These are phyloP conservation scores for Gerris buenoi DNA, from an alignment of 1,140 invertebrate species.

Conservation along the genomic window DNA sequence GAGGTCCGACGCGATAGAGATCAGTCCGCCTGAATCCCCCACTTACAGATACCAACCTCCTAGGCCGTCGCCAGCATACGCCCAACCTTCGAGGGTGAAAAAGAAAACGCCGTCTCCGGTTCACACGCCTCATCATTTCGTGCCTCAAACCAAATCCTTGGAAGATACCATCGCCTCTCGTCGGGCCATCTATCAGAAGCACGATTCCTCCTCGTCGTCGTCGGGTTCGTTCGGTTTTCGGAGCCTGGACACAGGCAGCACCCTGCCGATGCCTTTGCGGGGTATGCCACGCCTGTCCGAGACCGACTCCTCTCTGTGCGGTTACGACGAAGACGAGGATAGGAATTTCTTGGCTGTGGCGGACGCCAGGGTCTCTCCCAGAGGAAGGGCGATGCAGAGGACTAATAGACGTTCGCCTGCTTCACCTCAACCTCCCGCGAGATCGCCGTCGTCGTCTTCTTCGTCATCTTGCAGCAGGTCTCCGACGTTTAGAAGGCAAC, in stretches of 20 bases:
- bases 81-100: conserved; percentile 12
- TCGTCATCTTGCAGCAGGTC: background rate
- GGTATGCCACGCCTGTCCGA: conserved; percentile 38
- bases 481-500: background rate
- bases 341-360: background rate
- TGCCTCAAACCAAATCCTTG: conserved; percentile 38
- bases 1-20: conserved; percentile 29
- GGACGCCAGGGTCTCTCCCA: conserved; percentile 14
- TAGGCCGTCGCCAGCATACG: conserved; percentile 9
- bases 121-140: conserved; percentile 27
- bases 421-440: conserved; percentile 11
- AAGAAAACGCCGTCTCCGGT: conserved; percentile 22
- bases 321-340: conserved; percentile 4
- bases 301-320: conserved; percentile 38
- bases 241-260: conserved; percentile 38
- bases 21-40: conserved; percentile 33
- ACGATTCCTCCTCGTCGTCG: conserved; percentile 39
- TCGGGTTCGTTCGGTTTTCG: conserved; percentile 39
- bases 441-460: conserved; percentile 4
- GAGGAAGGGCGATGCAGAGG: conserved; percentile 10
- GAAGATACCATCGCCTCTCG: conserved; percentile 36
- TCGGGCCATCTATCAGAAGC: conserved; percentile 36
- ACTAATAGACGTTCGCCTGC: conserved; percentile 16
- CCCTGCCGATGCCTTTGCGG: conserved; percentile 18
- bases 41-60: conserved; percentile 9